Evolutionary conservation across 2,797 vertebrate genomes (phyloP), one percentile per base, ranked within the genome.

Genomic region (Botia kubotai): DNA sequence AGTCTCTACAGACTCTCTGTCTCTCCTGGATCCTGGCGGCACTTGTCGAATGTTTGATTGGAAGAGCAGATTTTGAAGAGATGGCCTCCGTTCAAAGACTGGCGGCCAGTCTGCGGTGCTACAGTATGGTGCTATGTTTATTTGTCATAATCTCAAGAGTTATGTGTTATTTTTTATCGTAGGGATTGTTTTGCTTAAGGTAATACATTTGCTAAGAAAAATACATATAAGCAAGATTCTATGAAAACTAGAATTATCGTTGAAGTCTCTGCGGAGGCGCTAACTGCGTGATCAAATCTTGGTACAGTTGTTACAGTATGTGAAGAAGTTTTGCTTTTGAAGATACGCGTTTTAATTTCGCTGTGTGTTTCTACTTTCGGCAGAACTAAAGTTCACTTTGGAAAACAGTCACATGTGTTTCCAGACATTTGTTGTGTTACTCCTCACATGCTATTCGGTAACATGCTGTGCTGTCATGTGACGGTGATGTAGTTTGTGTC

Each of bases 71-170:
- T 77, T 66, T 57, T 58, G 33, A 55, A 43, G 39, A 75, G 63
- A 50, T 58, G 48, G 80, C 82, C 67, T 71, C 73, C 83, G 72
- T 81, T 86, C 66, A 12, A 75, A 55, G 79, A 80, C n/a, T 72
- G 83, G 63, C 74, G 74, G 77, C 66, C 65, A 75, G 73, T 85
- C 60, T 75, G 39, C 89, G 93, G 91, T 93, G 91, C 92, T 94
- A 91, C 85, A 79, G 81, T 91, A 88, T 91, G 93, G 93, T 94
- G 94, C 94, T 95, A 92, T 90, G 84, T 84, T 85, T 83, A 74
- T 86, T 82, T 88, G 81, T 87, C 80, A 60, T 88, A 82, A 83
- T 88, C 73, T 78, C 48, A 71, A 84, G 63, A 33, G 60, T 80
- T 36, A 60, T 75, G 19, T 65, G 68, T 69, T 68, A 43, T 89